phyloP scores from a whole-genome alignment of 2,888 invertebrate species.

The Nasonia oneida region DNA sequence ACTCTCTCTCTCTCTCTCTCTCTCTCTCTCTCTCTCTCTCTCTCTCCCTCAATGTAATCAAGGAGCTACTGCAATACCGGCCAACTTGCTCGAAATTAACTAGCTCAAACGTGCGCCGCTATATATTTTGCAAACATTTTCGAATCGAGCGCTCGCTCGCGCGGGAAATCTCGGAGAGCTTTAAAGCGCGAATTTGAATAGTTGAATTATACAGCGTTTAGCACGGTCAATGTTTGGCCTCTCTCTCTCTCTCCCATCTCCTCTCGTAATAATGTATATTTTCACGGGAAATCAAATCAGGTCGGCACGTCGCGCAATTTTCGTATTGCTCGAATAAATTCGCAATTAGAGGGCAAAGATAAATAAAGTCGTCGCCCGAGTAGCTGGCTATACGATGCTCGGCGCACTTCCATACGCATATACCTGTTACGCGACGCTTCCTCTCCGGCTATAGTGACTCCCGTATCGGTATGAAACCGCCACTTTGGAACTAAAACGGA shows the following conservation, averaged over 20 bases:
- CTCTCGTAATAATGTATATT: constrained; percentile 3
- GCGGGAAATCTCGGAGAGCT: constrained; percentile 16
- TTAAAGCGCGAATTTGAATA: constrained; percentile 9
- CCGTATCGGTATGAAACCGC: constrained; percentile 68
- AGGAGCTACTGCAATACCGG: constrained; percentile 34
- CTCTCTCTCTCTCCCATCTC: neutral
- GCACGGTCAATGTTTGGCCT: neutral
- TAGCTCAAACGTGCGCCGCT: constrained; percentile 25
- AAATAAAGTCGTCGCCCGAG: no score
- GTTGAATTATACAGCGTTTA: neutral
- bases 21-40: constrained; percentile 33
- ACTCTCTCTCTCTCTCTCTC: constrained; percentile 37
- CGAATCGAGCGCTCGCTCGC: constrained; percentile 23
- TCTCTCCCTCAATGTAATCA: constrained; percentile 52
- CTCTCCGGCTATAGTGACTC: neutral
- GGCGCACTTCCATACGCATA: neutral
- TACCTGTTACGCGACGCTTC: neutral
- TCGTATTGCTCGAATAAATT: neutral
- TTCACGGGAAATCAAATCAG: neutral
- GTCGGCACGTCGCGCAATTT: neutral
- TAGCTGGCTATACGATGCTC: no score
- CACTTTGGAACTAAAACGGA: constrained; percentile 71
- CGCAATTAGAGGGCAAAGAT: no score
- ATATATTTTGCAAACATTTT: constrained; percentile 14
- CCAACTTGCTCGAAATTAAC: constrained; percentile 34